A percentile compares a stretch with the other conserved stretches of the same genome.
Evolutionary conservation across 2,113 vertebrate genomes (phyloP).

Genomic region (Origma solitaria): DNA sequence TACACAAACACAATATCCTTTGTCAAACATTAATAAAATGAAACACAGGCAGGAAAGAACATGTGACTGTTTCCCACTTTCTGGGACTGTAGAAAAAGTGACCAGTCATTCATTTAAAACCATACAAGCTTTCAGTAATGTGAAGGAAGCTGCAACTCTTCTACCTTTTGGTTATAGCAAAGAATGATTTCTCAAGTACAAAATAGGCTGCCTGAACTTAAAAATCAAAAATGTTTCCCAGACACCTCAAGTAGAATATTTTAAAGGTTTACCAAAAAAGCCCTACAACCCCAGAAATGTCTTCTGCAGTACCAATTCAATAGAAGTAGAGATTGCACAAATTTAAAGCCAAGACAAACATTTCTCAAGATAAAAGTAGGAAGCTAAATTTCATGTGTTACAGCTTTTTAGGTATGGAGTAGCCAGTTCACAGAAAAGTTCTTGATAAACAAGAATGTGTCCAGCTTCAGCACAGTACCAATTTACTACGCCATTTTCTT

Average conservation of each 20-base stretch:
- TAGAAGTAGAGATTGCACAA: neutral
- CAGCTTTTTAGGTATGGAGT: neutral
- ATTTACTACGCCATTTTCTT: neutral
- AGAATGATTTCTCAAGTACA: neutral
- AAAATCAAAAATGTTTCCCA: neutral
- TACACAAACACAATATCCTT: neutral
- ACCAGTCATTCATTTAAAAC: neutral
- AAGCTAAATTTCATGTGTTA: neutral
- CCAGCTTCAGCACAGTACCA: neutral
- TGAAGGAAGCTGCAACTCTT: neutral
- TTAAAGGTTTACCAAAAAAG: neutral
- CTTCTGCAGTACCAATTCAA: neutral
- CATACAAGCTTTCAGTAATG: neutral
- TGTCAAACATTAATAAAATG: neutral
- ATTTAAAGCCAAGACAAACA: neutral
- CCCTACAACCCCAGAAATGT: neutral
- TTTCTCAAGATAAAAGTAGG: neutral
- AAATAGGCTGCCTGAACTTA: neutral
- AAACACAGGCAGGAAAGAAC: neutral
- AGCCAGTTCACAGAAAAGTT: neutral
- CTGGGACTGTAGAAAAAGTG: neutral
- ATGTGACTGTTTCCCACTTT: neutral
- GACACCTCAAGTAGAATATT: neutral
- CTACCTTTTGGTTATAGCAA: neutral
- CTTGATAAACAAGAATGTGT: neutral